Base-by-base conservation (phyloP, 2,113 vertebrate genomes). In the Petrocephalus zakoni region DNA sequence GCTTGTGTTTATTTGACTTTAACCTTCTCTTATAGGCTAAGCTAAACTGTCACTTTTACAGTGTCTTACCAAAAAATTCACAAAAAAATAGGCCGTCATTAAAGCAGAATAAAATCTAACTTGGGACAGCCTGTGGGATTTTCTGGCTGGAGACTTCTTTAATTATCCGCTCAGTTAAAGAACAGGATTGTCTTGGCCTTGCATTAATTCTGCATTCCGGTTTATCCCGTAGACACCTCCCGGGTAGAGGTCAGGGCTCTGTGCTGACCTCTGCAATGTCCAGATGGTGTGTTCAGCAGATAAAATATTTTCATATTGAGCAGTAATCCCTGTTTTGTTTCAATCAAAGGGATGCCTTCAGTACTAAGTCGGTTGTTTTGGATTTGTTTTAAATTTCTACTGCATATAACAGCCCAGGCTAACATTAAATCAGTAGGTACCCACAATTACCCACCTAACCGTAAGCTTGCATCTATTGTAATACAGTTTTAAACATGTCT, bases 301-400 rank as follows among this genome's bases (percentile, higher is more conserved):
- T 78, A 42, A 78, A 78, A 78, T 78, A 78, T 78, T 78, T 25
- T 78, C 72, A 78, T 78, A 78, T 78, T 78, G 72, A 7, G 34
- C 2, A 6, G 13, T 42, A 34, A 78, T 78, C 72, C 37, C 34
- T 37, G 37, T 78, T 17, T 78, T 17, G 72, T 78, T 78, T 34
- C 72, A 42, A 1, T 78, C 34, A 78, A 17, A 42, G 34, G 72
- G 72, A 78, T 42, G 72, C 72, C 72, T 78, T 34, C 72, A 42
- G 15, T 42, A 42, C 34, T 42, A 19, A 78, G 34, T 34, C 10
- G 5, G 29, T 37, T 37, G 68, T 64, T 64, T 64, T 15, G 29
- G 25, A 17, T 75, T 37, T 42, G 72, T 78, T 1, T 78, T 29
- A 78, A 37, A 7, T 42, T 78, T 42, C 34, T 78, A 15, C 72